phyloP scores from a whole-genome alignment of 2,113 vertebrate species.

The Otus sunia region DNA sequence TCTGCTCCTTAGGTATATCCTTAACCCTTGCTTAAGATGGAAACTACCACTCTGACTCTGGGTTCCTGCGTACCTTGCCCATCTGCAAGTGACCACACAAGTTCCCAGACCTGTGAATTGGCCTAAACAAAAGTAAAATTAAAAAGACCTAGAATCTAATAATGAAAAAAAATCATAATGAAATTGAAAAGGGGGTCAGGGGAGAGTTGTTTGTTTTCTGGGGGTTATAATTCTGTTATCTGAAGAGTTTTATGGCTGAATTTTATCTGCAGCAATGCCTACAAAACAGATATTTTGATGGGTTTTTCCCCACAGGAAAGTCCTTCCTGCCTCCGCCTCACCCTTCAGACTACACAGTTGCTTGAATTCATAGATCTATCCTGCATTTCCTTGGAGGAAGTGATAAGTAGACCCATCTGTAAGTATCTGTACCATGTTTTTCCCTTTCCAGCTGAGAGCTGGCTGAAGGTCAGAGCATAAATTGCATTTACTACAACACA shows the following conservation, averaged over 20 bases:
- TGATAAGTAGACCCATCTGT: not conserved
- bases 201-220: not conserved
- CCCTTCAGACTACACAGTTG: not conserved
- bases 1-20: not conserved
- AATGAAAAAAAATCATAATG: not conserved
- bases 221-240: not conserved
- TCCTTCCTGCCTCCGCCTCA: not conserved
- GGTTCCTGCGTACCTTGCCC: not conserved
- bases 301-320: not conserved
- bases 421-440: not conserved
- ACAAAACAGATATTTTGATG: not conserved
- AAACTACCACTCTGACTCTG: not conserved
- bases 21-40: not conserved
- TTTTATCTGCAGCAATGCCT: not conserved
- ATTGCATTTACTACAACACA: not conserved
- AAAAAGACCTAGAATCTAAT: rapidly evolving
- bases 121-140: not conserved
- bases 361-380: not conserved
- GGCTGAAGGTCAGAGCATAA: slow-evolving; percentile 38
- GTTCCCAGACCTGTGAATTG: not conserved
- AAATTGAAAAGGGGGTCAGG: not conserved
- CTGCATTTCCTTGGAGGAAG: not conserved
- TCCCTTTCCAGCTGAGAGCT: slow-evolving; percentile 17
- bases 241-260: not conserved
- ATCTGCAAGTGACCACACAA: not conserved